Percentiles rank a stretch among this genome's conserved stretches.
Evolutionary conservation across 2,888 invertebrate genomes (phyloP).

Genomic region (Ophion ventricosus): DNA sequence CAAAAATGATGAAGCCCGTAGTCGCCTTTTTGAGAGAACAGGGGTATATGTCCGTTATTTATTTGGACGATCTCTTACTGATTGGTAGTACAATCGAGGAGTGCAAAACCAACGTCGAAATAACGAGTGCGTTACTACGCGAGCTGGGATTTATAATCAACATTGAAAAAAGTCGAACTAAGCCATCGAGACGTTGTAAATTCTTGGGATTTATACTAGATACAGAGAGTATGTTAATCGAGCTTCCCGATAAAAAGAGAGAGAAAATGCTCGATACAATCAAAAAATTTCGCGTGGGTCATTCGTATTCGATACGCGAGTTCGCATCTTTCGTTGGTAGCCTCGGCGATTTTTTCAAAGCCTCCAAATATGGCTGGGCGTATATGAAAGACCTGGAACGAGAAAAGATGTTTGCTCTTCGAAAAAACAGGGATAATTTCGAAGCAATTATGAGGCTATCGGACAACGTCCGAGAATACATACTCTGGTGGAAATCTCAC

Average conservation of each 20-base stretch:
- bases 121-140: slow-evolving; percentile 13
- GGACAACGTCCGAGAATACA: background rate
- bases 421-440: slow-evolving; percentile 12
- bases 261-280: slow-evolving; percentile 14
- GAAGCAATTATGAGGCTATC: slow-evolving; percentile 12
- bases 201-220: slow-evolving; percentile 32
- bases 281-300: slow-evolving; percentile 13
- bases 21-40: slow-evolving; percentile 23
- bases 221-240: slow-evolving; percentile 32
- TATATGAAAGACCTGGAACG: slow-evolving; percentile 27
- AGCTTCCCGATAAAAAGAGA: slow-evolving; percentile 31
- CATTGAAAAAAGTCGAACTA: background rate
- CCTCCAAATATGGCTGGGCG: slow-evolving; percentile 43
- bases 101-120: slow-evolving; percentile 23
- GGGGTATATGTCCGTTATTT: slow-evolving; percentile 21
- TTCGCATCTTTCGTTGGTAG: slow-evolving; percentile 30
- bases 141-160: slow-evolving; percentile 46
- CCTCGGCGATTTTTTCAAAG: slow-evolving; percentile 21
- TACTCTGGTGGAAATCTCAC: slow-evolving; percentile 32
- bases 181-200: too few species aligned
- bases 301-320: slow-evolving; percentile 16
- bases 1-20: slow-evolving; percentile 42
- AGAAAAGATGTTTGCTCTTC: slow-evolving; percentile 26
- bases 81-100: slow-evolving; percentile 23
- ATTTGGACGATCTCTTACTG: slow-evolving; percentile 39